phyloP scores from a whole-genome alignment of 2,888 invertebrate species.

The Rhyacophila evoluta region DNA sequence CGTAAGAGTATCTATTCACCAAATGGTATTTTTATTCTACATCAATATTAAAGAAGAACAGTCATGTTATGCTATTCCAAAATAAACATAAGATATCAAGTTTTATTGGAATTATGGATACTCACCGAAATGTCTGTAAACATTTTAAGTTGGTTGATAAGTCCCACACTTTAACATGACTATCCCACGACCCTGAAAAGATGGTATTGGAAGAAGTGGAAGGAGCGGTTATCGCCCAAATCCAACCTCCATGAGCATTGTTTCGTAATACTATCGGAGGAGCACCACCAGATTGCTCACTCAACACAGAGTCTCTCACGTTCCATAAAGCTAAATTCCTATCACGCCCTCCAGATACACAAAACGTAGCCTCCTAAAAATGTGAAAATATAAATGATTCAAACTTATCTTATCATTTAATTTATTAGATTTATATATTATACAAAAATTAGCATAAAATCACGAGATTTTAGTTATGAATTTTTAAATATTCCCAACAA shows the following conservation, averaged over 20 bases:
- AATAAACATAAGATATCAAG: too few species aligned
- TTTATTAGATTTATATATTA: too few species aligned
- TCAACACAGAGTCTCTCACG: constrained; percentile 56
- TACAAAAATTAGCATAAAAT: too few species aligned
- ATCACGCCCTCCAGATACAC: constrained; percentile 73
- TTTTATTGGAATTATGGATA: too few species aligned
- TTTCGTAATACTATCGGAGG: constrained; percentile 59
- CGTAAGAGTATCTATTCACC: too few species aligned
- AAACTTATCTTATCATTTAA: too few species aligned
- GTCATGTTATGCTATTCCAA: too few species aligned
- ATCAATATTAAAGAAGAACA: too few species aligned
- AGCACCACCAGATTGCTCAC: constrained; percentile 56
- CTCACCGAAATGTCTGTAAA: constrained; percentile 66
- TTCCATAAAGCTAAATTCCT: constrained; percentile 70
- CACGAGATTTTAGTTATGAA: too few species aligned
- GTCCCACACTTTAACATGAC: constrained; percentile 72
- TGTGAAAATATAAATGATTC: too few species aligned
- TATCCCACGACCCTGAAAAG: constrained; percentile 75
- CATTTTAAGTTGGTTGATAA: constrained; percentile 61
- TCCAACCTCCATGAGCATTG: constrained; percentile 74
- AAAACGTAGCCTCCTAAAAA: constrained; percentile 65
- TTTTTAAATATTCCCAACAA: too few species aligned
- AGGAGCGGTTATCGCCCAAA: constrained; percentile 72
- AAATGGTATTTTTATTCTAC: too few species aligned
- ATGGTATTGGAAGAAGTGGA: constrained; percentile 63